phyloP scores from a whole-genome alignment of 2,113 vertebrate species.

The Empidonax traillii region DNA sequence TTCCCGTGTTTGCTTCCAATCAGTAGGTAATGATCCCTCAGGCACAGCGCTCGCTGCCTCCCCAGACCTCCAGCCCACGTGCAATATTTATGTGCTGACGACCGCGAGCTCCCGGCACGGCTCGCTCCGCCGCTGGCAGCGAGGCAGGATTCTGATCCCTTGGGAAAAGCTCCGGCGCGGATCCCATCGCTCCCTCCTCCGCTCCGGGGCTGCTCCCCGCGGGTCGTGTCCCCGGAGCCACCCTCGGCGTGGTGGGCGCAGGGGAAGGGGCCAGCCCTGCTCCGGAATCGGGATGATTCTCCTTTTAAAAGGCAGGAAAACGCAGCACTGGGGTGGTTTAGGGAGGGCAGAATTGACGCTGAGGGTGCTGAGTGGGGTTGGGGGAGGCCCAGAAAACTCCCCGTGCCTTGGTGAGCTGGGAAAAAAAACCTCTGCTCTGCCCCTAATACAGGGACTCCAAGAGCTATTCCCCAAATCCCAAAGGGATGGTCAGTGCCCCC shows the following conservation, averaged over 20 bases:
- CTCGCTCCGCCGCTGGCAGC: accelerated
- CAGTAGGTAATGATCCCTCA: background rate
- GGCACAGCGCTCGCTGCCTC: background rate
- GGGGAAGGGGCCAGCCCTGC: background rate
- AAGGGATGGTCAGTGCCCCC: background rate
- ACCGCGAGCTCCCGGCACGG: accelerated
- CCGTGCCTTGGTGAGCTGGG: background rate
- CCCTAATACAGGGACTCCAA: background rate
- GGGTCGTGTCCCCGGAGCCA: accelerated
- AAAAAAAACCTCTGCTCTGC: background rate
- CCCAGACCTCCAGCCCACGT: background rate
- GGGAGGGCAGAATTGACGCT: background rate
- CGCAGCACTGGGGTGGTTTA: accelerated
- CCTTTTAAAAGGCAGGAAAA: background rate
- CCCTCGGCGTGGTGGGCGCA: accelerated
- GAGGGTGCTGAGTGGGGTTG: background rate
- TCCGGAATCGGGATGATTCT: background rate
- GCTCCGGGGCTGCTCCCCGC: accelerated
- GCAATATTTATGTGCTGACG: background rate
- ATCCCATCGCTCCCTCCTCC: accelerated
- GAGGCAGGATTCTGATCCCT: background rate
- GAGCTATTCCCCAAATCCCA: background rate
- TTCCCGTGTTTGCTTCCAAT: accelerated
- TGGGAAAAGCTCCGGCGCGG: background rate
- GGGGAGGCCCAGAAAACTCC: background rate